These are phyloP conservation scores for Platynereis dumerilii DNA, from an alignment of 2,888 invertebrate genomes.

Conservation along the genomic window DNA sequence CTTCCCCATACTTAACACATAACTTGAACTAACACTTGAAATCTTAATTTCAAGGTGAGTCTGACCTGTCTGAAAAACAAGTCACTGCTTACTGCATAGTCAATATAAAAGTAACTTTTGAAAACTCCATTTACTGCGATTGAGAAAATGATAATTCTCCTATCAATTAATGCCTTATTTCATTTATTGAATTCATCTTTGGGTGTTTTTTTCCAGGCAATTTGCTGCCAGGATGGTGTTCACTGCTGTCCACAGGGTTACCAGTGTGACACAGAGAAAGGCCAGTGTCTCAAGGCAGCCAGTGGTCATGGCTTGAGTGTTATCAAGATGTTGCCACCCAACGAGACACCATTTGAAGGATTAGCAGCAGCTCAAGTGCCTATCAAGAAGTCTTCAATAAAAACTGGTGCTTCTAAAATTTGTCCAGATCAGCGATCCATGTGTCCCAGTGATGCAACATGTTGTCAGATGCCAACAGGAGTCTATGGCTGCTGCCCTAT, in stretches of 20 bases:
- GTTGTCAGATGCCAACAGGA: conserved; percentile 38
- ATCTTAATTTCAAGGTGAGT: too few relatives aligned
- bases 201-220: conserved; percentile 45
- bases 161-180: too few relatives aligned
- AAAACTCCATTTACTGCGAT: not conserved
- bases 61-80: too few relatives aligned
- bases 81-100: too few relatives aligned
- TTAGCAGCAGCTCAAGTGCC: not conserved
- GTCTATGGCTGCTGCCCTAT: conserved; percentile 47
- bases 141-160: not conserved
- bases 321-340: too few relatives aligned
- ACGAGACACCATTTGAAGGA: not conserved
- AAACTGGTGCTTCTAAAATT: not conserved
- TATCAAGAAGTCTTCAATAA: not conserved
- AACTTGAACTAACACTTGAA: too few relatives aligned
- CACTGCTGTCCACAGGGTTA: conserved; percentile 56
- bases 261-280: conserved; percentile 43
- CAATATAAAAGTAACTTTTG: too few relatives aligned
- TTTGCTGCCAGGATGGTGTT: conserved; percentile 52
- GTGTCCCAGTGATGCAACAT: conserved; percentile 37
- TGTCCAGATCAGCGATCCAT: conserved; percentile 1
- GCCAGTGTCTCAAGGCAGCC: conserved; percentile 39
- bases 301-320: not conserved
- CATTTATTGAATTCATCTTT: too few relatives aligned
- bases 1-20: not conserved